Base-by-base conservation (phyloP, 2,888 invertebrate genomes). In the Chymomyza amoena region DNA sequence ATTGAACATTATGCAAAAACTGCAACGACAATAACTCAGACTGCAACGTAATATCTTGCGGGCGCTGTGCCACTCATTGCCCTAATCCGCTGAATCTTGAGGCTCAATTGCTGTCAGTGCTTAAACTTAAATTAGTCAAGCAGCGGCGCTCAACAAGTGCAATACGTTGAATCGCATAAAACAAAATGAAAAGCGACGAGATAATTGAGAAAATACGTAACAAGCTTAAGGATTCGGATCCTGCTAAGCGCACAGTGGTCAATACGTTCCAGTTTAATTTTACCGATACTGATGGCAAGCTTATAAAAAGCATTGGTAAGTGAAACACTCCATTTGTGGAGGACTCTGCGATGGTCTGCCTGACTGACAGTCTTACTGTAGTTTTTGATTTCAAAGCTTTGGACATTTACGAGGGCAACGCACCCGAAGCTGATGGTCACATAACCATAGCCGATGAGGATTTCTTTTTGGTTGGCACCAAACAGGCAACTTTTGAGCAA, bases 381-480 rank as follows among this genome's bases (percentile, higher is more conserved):
- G 91, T 91, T 72, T 89, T 91, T 72, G 91, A 91, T 89, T 90
- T 91, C 77, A 91, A 91, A 89, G 90, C 90, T 52, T 68, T 91
- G 73, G 90, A 91, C 68, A 90, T 91, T 64, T 91, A 89, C 68
- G 91, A 91, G 61, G 91, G 91, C 28, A 87, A 79, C 45, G 79
- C 80, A 1, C 36, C 73, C 0, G 68, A 66, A 60, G 80, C 88
- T 1, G 91, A 90, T 72, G 90, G 81, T 3, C 88, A 87, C 63
- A 80, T 91, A 4, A 91, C 89, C 10, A 82, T 91, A 57, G 76
- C 82, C 5, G 91, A 91, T 76, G 91, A 91, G 45, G 89, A 91
- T 61, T 91, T 91, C 67, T 91, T 84, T 76, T 65, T 85, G 76
- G 85, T 91, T 50, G 91, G 91, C 60, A 89, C 89, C 4, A 89